Evolutionary conservation across 2,113 vertebrate genomes (phyloP).

Genomic region (Burhinus oedicnemus): DNA sequence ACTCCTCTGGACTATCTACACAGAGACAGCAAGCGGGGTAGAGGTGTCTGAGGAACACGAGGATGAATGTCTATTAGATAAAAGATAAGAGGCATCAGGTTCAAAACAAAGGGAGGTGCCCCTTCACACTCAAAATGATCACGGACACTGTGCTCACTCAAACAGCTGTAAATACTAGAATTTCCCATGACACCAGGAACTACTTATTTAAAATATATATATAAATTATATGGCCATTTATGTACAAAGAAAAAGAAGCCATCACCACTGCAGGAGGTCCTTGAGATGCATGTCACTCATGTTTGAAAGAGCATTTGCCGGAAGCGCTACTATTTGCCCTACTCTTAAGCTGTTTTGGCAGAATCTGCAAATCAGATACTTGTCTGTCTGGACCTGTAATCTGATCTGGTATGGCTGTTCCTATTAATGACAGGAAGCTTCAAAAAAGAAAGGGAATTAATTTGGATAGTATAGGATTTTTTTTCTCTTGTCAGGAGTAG

Average conservation of each 20-base stretch:
- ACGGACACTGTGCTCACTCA: accelerated
- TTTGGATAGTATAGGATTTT: not conserved
- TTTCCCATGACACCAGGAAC: not conserved
- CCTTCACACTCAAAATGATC: not conserved
- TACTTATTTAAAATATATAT: not conserved
- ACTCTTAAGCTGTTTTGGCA: not conserved
- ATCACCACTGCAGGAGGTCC: not conserved
- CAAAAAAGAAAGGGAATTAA: not conserved
- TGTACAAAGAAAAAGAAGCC: not conserved
- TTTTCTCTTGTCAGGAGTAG: not conserved
- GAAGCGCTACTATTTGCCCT: not conserved
- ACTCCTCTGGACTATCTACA: not conserved
- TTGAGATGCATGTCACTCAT: accelerated
- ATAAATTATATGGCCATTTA: too few species aligned
- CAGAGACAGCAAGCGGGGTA: not conserved
- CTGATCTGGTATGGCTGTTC: not conserved
- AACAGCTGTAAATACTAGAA: not conserved
- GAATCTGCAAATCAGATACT: not conserved
- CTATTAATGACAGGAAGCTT: not conserved
- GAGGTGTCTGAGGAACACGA: not conserved
- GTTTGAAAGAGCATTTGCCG: not conserved
- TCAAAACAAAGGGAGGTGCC: not conserved
- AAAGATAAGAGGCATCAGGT: not conserved
- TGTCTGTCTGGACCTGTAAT: not conserved
- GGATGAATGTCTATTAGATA: not conserved